Percentiles rank a stretch among this genome's conserved stretches.
These are phyloP conservation scores for Pelusios castaneus DNA, from an alignment of 2,113 vertebrate genomes.

Conservation along the genomic window DNA sequence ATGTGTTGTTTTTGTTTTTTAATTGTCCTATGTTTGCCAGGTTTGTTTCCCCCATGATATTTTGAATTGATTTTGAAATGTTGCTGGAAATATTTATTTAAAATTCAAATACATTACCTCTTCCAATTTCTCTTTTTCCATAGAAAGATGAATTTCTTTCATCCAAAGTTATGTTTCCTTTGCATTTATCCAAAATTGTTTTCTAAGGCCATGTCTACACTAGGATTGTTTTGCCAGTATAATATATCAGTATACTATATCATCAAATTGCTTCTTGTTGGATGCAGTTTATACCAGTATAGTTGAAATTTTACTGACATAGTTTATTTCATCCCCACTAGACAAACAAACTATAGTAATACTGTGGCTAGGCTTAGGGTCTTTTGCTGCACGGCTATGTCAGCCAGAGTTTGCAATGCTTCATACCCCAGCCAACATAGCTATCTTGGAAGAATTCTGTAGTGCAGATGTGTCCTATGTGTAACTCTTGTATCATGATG, in stretches of 20 bases:
- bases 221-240: neutral
- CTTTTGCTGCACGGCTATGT: neutral
- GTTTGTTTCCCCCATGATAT: neutral
- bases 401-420: neutral
- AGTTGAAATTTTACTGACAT: neutral
- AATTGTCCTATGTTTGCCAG: neutral
- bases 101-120: neutral
- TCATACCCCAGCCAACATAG: neutral
- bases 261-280: neutral
- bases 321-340: neutral
- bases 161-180: neutral
- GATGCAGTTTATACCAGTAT: neutral
- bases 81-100: neutral
- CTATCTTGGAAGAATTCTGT: too few relatives aligned
- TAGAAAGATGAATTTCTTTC: neutral
- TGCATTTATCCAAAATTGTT: neutral
- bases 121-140: neutral
- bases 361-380: neutral
- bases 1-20: neutral
- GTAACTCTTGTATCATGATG: too few relatives aligned
- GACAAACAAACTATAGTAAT: neutral
- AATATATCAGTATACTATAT: rapidly evolving
- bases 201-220: neutral
- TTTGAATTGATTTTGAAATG: neutral
- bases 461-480: too few relatives aligned